phyloP scores from a whole-genome alignment of 2,888 invertebrate genomes.

The Bhutanitis thaidina region DNA sequence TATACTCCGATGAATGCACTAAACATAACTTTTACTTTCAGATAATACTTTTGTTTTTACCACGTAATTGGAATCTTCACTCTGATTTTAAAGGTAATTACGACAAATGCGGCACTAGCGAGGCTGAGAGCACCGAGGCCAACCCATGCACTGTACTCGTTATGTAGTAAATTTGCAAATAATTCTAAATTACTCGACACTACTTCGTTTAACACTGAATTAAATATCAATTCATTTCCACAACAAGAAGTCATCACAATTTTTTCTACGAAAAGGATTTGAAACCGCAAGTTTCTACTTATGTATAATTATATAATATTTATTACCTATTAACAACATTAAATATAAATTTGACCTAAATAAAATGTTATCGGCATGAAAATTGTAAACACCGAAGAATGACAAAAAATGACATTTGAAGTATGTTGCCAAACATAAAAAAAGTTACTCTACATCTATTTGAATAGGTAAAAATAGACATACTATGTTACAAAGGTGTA shows the following conservation, averaged over 20 bases:
- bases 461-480: too few relatives aligned
- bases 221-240: constrained; percentile 63
- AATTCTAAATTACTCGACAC: constrained; percentile 53
- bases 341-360: constrained; percentile 56
- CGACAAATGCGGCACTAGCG: constrained; percentile 37
- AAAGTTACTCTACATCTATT: background rate
- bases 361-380: constrained; percentile 45
- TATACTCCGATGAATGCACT: constrained; percentile 35
- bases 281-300: constrained; percentile 25
- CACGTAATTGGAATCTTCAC: constrained; percentile 16
- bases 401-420: constrained; percentile 38
- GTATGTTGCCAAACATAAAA: constrained; percentile 14
- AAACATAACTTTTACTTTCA: constrained; percentile 46
- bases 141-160: constrained; percentile 43
- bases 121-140: constrained; percentile 42
- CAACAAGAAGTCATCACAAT: constrained; percentile 75
- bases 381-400: constrained; percentile 67
- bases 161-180: constrained; percentile 50
- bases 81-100: constrained; percentile 31
- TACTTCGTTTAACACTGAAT: constrained; percentile 63
- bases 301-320: constrained; percentile 24
- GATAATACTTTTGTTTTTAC: constrained; percentile 12
- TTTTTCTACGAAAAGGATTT: constrained; percentile 28
- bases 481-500: too few relatives aligned
- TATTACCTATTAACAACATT: constrained; percentile 28